Evolutionary conservation across 2,113 vertebrate species (phyloP), one percentile per base, ranked within the genome.

Genomic region (Myotis brandtii): DNA sequence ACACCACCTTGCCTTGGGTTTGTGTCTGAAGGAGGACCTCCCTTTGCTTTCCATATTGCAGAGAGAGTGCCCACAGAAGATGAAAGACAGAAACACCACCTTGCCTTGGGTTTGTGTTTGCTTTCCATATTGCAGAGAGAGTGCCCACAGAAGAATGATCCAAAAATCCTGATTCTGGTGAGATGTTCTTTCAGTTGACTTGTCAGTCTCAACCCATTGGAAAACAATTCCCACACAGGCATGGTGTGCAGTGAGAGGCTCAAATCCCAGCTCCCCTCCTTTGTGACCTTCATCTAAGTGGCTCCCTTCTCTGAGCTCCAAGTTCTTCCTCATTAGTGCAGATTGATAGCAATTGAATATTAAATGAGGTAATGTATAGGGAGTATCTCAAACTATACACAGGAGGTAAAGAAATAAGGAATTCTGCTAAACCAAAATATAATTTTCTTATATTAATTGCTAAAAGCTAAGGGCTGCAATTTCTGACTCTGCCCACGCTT

Each of bases 41-140:
- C 34, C 50, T 93, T 67, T 62, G 21, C 17, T 88, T 88, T 40
- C 48, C 27, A 20, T 4, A 4, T 7, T 30, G 40, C 0, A 30
- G 9, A 59, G 48, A 54, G 17, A n/a, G 16, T 2, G 2, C 3
- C 0, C 3, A 10, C 0, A 0, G 23, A 52, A 64, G 67, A n/a
- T n/a, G 50, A 94, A 97, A 95, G 93, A 66, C 30, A 96, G 96
- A 97, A 88, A 67, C 25, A 21, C 67, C 72, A 82, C 76, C 89
- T 85, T 56, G 67, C 79, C 95, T 89, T 9, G 20, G 89, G 40
- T 83, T 87, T 95, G 59, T 92, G 88, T 86, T 67, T 62, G 21
- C 17, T 88, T 88, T 40, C 48, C 27, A 20, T 4, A 4, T 7
- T 30, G 40, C 0, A 30, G 9, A 59, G 48, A 54, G 17, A n/a